These are phyloP conservation scores for Crocuta crocuta DNA, from an alignment of 2,113 vertebrate genomes.

Conservation along the genomic window DNA sequence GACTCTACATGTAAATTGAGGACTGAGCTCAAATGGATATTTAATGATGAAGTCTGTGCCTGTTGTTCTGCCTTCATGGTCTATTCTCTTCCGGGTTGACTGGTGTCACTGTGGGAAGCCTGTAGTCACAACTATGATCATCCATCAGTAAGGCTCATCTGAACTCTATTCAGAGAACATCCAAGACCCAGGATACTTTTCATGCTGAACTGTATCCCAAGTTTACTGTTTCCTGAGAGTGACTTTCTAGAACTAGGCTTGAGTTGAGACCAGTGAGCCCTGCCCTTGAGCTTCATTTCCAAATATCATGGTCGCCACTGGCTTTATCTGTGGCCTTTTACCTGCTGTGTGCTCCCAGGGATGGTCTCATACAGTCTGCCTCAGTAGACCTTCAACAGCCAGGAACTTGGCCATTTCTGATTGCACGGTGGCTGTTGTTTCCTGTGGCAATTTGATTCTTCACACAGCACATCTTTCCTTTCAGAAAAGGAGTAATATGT, in stretches of 20 bases:
- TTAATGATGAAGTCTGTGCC: background rate
- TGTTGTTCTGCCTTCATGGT: background rate
- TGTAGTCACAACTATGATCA: background rate
- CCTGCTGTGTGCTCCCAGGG: background rate
- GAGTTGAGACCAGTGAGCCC: background rate
- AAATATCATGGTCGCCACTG: background rate
- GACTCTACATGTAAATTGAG: background rate
- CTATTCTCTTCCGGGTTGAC: background rate
- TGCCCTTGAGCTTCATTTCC: background rate
- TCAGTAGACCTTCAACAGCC: background rate
- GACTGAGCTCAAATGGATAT: background rate
- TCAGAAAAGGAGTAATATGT: background rate
- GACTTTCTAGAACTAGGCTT: background rate
- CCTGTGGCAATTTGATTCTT: background rate
- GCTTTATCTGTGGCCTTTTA: background rate
- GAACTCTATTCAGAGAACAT: background rate
- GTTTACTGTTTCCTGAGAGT: background rate
- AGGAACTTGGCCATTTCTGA: conserved; percentile 5
- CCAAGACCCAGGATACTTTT: background rate
- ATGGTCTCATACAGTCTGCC: background rate
- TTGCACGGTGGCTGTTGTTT: background rate
- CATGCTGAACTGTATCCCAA: background rate
- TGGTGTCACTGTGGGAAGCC: background rate
- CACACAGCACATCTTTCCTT: background rate
- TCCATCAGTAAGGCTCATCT: background rate